phyloP scores from a whole-genome alignment of 2,113 vertebrate genomes.

The Callospermophilus lateralis region DNA sequence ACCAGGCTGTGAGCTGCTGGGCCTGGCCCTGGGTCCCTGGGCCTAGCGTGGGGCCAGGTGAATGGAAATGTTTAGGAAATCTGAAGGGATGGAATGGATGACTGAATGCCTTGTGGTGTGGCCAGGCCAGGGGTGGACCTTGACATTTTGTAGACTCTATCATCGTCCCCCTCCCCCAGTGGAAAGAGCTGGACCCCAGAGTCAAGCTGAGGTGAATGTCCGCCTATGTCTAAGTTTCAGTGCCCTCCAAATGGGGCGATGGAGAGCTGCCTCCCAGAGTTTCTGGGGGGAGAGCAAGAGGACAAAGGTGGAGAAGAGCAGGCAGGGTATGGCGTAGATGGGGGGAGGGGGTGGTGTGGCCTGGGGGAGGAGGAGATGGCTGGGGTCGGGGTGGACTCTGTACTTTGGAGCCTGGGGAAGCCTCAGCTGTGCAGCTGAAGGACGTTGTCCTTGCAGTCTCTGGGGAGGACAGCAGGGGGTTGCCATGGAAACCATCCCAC shows the following conservation, averaged over 20 bases:
- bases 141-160: neutral
- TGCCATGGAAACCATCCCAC: conserved; percentile 59
- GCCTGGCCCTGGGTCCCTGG: neutral
- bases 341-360: neutral
- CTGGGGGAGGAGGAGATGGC: neutral
- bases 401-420: neutral
- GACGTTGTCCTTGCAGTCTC: neutral
- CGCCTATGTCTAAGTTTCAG: neutral
- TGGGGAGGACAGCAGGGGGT: neutral
- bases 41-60: neutral
- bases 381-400: too few relatives aligned
- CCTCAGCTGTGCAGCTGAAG: neutral
- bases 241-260: neutral
- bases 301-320: neutral
- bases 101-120: neutral
- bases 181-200: neutral
- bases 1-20: neutral
- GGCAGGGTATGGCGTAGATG: neutral
- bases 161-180: accelerated
- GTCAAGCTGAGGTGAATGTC: too few relatives aligned
- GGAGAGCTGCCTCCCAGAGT: neutral
- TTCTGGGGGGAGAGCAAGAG: neutral
- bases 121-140: neutral
- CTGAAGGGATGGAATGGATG: neutral
- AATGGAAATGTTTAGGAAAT: neutral